Percentiles rank a stretch among this genome's conserved stretches.
Conservation (phyloP, 2,888 invertebrate genomes). For the Plebejus melissa region DNA sequence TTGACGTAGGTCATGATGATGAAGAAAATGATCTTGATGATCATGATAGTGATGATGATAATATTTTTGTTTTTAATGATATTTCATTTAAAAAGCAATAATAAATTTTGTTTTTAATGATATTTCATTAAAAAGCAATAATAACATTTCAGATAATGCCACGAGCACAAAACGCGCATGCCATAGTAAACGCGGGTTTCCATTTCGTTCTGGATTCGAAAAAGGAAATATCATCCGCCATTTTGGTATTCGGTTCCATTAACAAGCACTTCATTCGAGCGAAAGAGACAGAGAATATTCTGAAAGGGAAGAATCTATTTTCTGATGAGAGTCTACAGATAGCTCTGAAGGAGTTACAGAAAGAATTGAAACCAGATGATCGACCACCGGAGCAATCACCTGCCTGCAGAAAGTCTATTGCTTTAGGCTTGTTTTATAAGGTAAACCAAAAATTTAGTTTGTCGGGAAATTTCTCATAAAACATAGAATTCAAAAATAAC, state of each 20-base stretch:
- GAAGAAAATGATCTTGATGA: no score
- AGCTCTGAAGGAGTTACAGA: slow-evolving; percentile 72
- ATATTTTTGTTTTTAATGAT: no score
- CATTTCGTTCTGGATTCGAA: slow-evolving; percentile 75
- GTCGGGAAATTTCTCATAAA: no score
- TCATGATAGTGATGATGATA: no score
- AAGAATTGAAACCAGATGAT: slow-evolving; percentile 82
- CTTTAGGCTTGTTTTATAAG: slow-evolving; percentile 90
- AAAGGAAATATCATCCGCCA: slow-evolving; percentile 62
- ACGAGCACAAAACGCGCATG: slow-evolving; percentile 86
- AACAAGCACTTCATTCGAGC: slow-evolving; percentile 78
- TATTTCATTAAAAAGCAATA: no score
- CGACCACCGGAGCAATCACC: slow-evolving; percentile 83
- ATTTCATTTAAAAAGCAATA: no score
- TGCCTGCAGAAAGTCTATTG: slow-evolving; percentile 83
- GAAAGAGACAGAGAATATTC: slow-evolving; percentile 69
- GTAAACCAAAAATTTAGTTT: slow-evolving; percentile 50
- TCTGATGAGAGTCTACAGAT: slow-evolving; percentile 62
- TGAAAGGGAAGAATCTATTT: slow-evolving; percentile 63
- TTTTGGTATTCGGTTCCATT: slow-evolving; percentile 84
- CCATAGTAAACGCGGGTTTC: slow-evolving; percentile 88
- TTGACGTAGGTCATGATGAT: no score
- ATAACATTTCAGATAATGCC: slow-evolving; percentile 82
- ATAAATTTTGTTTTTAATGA: background rate
- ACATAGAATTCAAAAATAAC: no score